Base-by-base conservation (phyloP, 2,113 vertebrate species). In the Monopterus albus region DNA sequence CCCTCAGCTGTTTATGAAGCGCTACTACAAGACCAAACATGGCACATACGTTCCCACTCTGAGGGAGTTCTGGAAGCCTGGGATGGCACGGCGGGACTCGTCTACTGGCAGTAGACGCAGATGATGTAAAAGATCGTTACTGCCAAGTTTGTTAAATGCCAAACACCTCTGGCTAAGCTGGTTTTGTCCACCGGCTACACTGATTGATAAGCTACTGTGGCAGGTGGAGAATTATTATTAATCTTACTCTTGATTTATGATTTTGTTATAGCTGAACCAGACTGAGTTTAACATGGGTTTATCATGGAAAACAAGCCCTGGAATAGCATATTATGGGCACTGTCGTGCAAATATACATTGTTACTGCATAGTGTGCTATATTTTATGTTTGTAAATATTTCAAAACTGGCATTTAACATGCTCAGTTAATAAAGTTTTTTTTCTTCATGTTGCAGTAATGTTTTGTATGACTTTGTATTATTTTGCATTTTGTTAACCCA, bases 31-130 rank as follows among this genome's bases (percentile, higher is more conserved):
- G 82, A 94, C 92, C 62, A 93, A 91, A 72, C 91, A 92, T 0
- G 87, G 92, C 85, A 94, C 92, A 0, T 94, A 90, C 1, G 69
- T 94, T 5, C 93, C 93, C 31, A 94, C 93, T 1, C 85, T 94
- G 51, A 87, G 87, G 46, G 93, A 94, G 71, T 94, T 86, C 73
- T 90, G 86, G 83, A 91, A 57, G 67, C 91, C 91, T 1, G 15
- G 62, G 0, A 33, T 59, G 77, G 45, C 60, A 9, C 67, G 26
- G 64, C 13, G 31, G 4, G 17, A 68, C 46, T n/a, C 75, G 14
- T 80, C 67, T 1, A n/a, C 67, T 21, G 43, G 21, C 35, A 47
- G 55, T 6, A 86, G 84, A 69, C 29, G 4, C 47, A 81, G 87
- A 79, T 82, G 71, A 85, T 21, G 28, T 25, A n/a, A 58, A 6